These are phyloP conservation scores for Rhopalosiphum padi DNA, from an alignment of 1,140 invertebrate species.

Conservation along the genomic window DNA sequence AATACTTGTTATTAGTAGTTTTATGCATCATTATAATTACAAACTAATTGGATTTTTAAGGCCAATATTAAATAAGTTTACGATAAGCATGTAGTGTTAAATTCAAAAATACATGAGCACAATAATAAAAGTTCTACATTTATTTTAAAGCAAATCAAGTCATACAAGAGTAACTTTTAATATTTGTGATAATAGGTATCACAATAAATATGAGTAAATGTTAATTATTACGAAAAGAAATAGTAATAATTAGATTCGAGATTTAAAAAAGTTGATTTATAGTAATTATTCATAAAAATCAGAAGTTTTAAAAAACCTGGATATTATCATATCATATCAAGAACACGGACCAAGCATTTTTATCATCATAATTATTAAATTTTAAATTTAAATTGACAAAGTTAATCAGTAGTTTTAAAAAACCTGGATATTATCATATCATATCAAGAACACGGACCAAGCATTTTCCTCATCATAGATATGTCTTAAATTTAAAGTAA, in stretches of 20 bases:
- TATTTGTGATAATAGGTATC: not conserved
- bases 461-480: not conserved
- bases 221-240: not conserved
- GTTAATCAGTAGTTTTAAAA: too few relatives aligned
- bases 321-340: constrained; percentile 44
- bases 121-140: not conserved
- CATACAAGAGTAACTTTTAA: too few relatives aligned
- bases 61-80: not conserved
- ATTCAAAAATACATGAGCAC: too few relatives aligned
- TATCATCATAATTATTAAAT: constrained; percentile 7
- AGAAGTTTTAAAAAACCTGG: not conserved
- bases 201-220: not conserved
- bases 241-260: too few relatives aligned
- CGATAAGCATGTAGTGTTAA: not conserved
- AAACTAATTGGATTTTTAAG: not conserved
- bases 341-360: constrained; percentile 43
- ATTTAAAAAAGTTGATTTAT: not conserved
- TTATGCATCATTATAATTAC: too few relatives aligned
- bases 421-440: not conserved
- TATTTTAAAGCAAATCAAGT: too few relatives aligned
- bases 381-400: too few relatives aligned
- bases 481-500: too few relatives aligned
- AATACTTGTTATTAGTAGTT: too few relatives aligned
- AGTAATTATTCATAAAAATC: too few relatives aligned
- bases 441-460: constrained; percentile 41